Evolutionary conservation across 2,888 invertebrate species (phyloP).

Genomic region (Dryomyza anilis): DNA sequence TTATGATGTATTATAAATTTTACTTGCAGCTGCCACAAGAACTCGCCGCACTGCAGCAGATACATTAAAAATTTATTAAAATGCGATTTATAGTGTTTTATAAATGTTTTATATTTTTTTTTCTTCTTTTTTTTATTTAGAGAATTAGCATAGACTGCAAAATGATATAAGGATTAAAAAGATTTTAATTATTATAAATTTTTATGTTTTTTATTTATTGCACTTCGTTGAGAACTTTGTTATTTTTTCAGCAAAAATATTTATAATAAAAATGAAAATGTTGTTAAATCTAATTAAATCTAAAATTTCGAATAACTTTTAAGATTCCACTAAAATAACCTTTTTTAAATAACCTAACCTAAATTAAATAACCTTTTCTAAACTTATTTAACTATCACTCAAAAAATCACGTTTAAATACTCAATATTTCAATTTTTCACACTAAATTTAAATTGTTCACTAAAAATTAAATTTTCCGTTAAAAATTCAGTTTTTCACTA

Average conservation of each 20-base stretch:
- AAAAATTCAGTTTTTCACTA: no score
- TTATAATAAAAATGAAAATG: no score
- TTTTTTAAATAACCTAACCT: no score
- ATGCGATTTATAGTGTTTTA: background rate
- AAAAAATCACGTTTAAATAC: background rate
- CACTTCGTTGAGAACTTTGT: no score
- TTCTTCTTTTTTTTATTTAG: background rate
- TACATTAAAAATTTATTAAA: background rate
- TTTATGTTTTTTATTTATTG: no score
- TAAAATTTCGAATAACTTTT: background rate
- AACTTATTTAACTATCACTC: background rate
- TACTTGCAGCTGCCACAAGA: constrained; percentile 13
- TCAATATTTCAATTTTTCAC: background rate
- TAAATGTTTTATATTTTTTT: background rate
- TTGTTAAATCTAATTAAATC: no score
- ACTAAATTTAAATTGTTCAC: no score
- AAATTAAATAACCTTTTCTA: background rate
- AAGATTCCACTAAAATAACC: background rate
- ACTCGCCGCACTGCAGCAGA: background rate
- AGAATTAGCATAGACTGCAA: background rate
- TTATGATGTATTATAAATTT: constrained; percentile 27
- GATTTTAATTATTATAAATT: background rate
- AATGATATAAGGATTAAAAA: background rate
- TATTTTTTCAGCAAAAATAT: no score
- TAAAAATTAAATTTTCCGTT: no score